These are phyloP conservation scores for Megastigmus dorsalis DNA, from an alignment of 2,888 invertebrate species.

Conservation along the genomic window DNA sequence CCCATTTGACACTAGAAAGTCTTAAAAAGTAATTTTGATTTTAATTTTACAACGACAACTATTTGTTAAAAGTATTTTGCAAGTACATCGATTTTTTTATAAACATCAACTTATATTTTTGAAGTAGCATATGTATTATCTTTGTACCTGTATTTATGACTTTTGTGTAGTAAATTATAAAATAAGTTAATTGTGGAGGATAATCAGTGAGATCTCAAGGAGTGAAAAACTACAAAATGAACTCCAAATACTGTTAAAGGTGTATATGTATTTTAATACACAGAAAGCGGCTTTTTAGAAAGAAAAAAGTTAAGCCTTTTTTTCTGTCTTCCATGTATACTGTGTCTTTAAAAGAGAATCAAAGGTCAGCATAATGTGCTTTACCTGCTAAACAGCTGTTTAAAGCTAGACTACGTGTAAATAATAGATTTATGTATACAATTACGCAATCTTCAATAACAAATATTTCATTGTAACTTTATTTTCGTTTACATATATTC, in stretches of 20 bases:
- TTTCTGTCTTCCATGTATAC: conserved; percentile 37
- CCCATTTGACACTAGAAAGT: conserved; percentile 34
- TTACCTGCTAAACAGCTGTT: conserved; percentile 31
- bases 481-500: conserved; percentile 16
- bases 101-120: conserved; percentile 39
- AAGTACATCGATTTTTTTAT: conserved; percentile 39
- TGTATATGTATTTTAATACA: conserved; percentile 26
- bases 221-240: conserved; percentile 1
- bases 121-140: conserved; percentile 45
- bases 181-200: conserved; percentile 37
- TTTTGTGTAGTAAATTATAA: conserved; percentile 41
- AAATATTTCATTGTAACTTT: conserved; percentile 19
- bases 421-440: conserved; percentile 40
- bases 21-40: conserved; percentile 10
- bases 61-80: conserved; percentile 52
- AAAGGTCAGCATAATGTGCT: conserved; percentile 1
- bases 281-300: conserved; percentile 26
- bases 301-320: conserved; percentile 17
- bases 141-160: conserved; percentile 52
- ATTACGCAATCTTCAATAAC: conserved; percentile 4
- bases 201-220: conserved; percentile 24
- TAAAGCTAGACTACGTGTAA: conserved; percentile 41
- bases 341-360: neutral
- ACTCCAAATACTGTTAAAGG: neutral
- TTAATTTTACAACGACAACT: conserved; percentile 42